These are phyloP conservation scores for Caerostris darwini DNA, from an alignment of 1,140 invertebrate genomes.

Conservation along the genomic window DNA sequence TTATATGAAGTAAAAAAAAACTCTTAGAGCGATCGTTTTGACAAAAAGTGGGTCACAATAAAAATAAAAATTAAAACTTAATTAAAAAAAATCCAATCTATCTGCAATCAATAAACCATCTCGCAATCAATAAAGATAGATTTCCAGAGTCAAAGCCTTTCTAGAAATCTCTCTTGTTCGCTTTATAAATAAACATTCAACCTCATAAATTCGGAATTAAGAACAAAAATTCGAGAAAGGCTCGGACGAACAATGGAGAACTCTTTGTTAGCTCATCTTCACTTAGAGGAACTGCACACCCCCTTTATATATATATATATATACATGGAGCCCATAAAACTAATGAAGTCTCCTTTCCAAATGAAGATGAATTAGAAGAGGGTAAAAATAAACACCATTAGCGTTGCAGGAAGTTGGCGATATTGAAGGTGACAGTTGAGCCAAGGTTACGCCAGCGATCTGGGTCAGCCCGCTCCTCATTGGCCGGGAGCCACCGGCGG, in stretches of 20 bases:
- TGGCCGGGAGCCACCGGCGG: constrained; percentile 44
- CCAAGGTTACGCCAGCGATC: constrained; percentile 52
- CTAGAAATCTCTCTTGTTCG: not conserved
- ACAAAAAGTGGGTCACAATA: too few relatives aligned
- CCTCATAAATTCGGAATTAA: not conserved
- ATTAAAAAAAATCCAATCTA: too few relatives aligned
- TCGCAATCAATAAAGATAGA: not conserved
- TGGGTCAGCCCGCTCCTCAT: constrained; percentile 45
- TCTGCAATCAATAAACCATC: too few relatives aligned
- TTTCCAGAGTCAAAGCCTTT: not conserved
- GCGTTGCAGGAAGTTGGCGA: constrained; percentile 50
- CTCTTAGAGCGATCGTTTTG: too few relatives aligned
- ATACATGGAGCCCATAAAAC: not conserved
- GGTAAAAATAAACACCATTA: constrained; percentile 55
- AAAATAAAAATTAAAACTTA: too few relatives aligned
- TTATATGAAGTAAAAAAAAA: too few relatives aligned
- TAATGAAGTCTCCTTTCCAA: constrained; percentile 40
- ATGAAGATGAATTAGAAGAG: constrained; percentile 40
- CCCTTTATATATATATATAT: not conserved
- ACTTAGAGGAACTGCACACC: not conserved
- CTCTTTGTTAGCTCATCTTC: not conserved
- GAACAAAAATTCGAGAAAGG: not conserved
- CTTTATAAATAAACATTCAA: not conserved
- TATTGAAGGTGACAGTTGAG: constrained; percentile 61
- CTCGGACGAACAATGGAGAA: not conserved